phyloP scores from a whole-genome alignment of 1,140 invertebrate genomes.

The Euura saliciscinereae region DNA sequence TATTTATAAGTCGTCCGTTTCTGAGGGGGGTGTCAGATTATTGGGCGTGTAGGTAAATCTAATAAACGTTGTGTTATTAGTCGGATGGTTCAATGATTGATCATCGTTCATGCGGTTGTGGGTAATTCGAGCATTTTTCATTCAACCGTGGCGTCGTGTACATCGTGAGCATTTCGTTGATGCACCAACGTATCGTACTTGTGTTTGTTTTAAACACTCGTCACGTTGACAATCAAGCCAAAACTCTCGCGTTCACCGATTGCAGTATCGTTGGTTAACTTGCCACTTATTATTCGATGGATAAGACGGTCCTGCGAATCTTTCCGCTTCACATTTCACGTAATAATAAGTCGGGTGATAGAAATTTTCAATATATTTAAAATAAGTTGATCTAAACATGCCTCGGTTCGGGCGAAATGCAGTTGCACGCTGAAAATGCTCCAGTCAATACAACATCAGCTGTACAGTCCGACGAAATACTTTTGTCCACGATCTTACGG shows the following conservation, averaged over 20 bases:
- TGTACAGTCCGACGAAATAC: conserved; percentile 35
- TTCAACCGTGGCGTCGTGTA: conserved; percentile 3
- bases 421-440: conserved; percentile 26
- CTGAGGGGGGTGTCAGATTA: conserved; percentile 14
- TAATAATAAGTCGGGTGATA: not conserved
- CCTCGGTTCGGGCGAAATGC: conserved; percentile 15
- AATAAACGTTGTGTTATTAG: no score
- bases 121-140: not conserved
- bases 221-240: conserved; percentile 6
- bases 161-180: conserved; percentile 13
- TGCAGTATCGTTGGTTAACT: conserved; percentile 7
- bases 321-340: not conserved
- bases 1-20: conserved; percentile 24
- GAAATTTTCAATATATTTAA: not conserved
- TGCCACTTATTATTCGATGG: not conserved
- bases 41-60: not conserved
- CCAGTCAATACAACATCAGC: conserved; percentile 44
- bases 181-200: conserved; percentile 13
- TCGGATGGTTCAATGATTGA: no score
- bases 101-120: no score
- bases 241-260: not conserved
- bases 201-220: not conserved
- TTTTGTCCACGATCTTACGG: conserved; percentile 26
- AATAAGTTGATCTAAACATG: not conserved
- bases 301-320: not conserved